These are phyloP conservation scores for Acropternis orthonyx DNA, from an alignment of 2,797 vertebrate genomes.

Conservation along the genomic window DNA sequence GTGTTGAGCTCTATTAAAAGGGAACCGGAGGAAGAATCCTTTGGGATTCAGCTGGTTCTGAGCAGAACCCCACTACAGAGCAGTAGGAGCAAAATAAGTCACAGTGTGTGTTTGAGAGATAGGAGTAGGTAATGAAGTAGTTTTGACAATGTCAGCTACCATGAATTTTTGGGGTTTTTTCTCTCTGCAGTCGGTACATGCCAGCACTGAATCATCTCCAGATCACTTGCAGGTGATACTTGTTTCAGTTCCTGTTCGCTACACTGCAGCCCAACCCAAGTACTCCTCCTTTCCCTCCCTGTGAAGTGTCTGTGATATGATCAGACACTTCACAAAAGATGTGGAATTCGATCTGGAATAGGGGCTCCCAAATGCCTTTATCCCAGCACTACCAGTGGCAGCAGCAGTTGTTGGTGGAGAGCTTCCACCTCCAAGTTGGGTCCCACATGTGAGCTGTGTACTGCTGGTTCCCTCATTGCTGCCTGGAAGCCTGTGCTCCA, in stretches of 20 bases:
- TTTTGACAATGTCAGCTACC: background rate
- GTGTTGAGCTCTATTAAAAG: background rate
- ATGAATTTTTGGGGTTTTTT: background rate
- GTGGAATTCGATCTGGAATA: background rate
- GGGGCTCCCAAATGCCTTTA: background rate
- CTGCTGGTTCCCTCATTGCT: background rate
- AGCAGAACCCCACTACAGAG: background rate
- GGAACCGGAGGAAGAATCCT: background rate
- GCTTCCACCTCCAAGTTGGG: background rate
- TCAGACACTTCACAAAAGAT: background rate
- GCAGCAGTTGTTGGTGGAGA: background rate
- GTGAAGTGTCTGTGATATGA: fast-evolving
- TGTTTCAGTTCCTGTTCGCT: background rate
- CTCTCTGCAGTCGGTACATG: background rate
- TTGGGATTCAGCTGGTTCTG: background rate
- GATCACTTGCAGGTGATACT: background rate
- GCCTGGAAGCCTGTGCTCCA: background rate
- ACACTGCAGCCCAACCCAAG: background rate
- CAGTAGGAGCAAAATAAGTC: background rate
- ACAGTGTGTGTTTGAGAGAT: background rate
- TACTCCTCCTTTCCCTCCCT: background rate
- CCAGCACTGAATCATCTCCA: background rate
- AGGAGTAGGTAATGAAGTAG: background rate
- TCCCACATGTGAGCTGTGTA: background rate
- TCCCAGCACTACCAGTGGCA: background rate